Evolutionary conservation across 2,888 invertebrate genomes (phyloP), one percentile per base, ranked within the genome.

Genomic region (Venusia cambrica): DNA sequence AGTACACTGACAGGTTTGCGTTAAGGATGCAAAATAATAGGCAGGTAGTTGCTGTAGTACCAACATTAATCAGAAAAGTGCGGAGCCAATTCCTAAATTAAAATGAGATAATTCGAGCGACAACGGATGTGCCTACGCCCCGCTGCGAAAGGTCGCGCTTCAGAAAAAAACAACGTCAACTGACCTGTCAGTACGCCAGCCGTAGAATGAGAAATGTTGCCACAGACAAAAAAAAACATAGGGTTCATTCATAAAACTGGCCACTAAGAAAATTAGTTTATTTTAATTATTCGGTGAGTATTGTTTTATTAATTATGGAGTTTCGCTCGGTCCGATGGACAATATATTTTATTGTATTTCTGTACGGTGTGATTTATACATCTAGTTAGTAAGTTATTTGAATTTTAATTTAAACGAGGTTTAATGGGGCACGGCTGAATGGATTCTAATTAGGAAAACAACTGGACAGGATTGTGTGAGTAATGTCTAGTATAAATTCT

Each of bases 311-410:
- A 78, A 85, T 84, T 78, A 81, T 78, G 72, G 57, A 54, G 57
- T 62, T 61, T 57, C 66, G 62, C 57, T 35, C 60, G 62, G 62
- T 59, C 57, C 59, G 61, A 43, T 73, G 72, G 80, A 84, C 83
- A 80, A 81, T 83, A 80, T 85, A 85, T 87, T 84, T 81, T 83
- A 87, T 87, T 83, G 83, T 85, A 78, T 84, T 74, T 74, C 73
- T 61, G 65, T 74, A 59, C 58, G 57, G 44, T 54, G 62, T 84
- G 87, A 87, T 87, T 87, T 87, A 87, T 85, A 78, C 50, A 56
- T 77, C 84, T 85, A 87, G 85, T 87, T 87, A 85, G 85, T 85
- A 84, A 85, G 83, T 87, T 85, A 85, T 85, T 85, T 61, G 74
- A 79, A 71, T 85, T 87, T 87, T 85, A 85, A 85, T 87, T 87